A percentile compares a stretch with the other conserved stretches of the same genome.
These are phyloP conservation scores for Atlantisia rogersi DNA, from an alignment of 2,113 vertebrate genomes.

Conservation along the genomic window DNA sequence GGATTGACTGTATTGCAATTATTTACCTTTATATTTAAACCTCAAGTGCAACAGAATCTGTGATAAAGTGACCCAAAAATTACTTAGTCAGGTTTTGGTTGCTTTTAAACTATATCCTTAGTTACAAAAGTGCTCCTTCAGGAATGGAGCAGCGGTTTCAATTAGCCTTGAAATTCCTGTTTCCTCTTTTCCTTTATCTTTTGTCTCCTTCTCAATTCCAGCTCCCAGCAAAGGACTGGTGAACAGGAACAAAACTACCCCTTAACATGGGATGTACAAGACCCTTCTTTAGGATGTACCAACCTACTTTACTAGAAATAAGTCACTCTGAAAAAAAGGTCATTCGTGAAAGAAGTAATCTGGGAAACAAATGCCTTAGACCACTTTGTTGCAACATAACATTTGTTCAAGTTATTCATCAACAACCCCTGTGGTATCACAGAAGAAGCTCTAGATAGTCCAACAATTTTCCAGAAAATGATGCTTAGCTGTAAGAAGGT, in stretches of 20 bases:
- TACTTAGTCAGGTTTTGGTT: not conserved
- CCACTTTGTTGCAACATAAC: not conserved
- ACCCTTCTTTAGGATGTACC: not conserved
- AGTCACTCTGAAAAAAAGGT: not conserved
- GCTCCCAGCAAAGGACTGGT: not conserved
- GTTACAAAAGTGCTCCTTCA: not conserved
- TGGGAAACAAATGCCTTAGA: not conserved
- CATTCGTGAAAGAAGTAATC: not conserved
- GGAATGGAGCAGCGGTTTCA: not conserved
- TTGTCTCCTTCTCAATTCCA: not conserved
- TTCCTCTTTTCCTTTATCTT: not conserved
- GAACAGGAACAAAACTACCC: not conserved
- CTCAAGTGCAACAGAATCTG: not conserved
- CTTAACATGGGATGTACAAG: not conserved
- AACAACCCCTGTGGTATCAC: not conserved
- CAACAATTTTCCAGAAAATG: not conserved
- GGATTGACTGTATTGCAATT: not conserved
- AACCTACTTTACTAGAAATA: not conserved
- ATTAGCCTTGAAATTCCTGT: not conserved
- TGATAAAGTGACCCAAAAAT: not conserved
- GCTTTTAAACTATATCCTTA: not conserved
- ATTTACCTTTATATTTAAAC: not conserved
- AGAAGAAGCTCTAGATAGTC: not conserved
- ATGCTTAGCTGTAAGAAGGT: not conserved
- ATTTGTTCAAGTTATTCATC: not conserved